Conservation (phyloP, 2,888 invertebrate species). For the Stictocephala bisonia region DNA sequence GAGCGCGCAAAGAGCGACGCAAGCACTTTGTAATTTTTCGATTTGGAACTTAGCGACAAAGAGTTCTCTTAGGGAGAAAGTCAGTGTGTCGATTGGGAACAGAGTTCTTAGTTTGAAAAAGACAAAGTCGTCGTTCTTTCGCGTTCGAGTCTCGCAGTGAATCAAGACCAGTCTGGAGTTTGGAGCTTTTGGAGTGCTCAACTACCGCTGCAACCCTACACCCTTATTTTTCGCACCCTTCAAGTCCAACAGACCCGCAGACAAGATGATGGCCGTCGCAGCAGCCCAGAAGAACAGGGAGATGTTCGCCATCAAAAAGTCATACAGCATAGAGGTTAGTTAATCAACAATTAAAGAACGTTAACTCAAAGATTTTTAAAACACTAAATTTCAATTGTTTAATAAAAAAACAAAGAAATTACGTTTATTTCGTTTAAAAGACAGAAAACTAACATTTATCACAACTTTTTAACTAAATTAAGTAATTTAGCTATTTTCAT, state of each 20-base stretch:
- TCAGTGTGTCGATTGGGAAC: constrained; percentile 36
- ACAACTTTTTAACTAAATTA: no score
- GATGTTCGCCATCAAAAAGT: constrained; percentile 97
- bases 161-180: constrained; percentile 57
- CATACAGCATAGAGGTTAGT: constrained; percentile 97
- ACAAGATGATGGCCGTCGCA: constrained; percentile 80
- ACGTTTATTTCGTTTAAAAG: no score
- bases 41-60: constrained; percentile 29
- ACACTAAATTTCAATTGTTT: no score
- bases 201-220: constrained; percentile 52
- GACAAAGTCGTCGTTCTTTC: constrained; percentile 44
- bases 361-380: no score
- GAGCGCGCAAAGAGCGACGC: constrained; percentile 26
- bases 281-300: constrained; percentile 95
- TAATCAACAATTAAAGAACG: no score
- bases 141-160: constrained; percentile 27
- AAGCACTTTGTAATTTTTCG: constrained; percentile 46
- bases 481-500: no score
- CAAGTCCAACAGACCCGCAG: background rate
- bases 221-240: constrained; percentile 42
- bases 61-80: constrained; percentile 43
- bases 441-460: no score
- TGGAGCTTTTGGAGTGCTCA: constrained; percentile 59
- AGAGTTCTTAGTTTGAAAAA: constrained; percentile 32
- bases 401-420: no score